Base-by-base conservation (phyloP, 2,888 invertebrate species). In the Acrocera orbiculus region DNA sequence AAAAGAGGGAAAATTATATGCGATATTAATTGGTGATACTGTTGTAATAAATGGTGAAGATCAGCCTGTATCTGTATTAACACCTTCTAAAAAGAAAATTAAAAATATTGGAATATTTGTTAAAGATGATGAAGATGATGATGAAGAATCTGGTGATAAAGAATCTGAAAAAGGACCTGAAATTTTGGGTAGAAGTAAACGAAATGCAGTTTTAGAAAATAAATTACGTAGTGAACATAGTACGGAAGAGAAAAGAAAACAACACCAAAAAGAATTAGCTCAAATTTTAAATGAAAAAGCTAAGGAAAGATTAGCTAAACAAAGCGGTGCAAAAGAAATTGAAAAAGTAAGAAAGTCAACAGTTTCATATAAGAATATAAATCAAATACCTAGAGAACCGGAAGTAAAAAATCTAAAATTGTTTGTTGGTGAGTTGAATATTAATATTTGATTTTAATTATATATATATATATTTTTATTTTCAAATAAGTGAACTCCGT, bases 61-160 rank as follows among this genome's bases (percentile, higher is more conserved):
- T n/a, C 70, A 76, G 33, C 77, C 90, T 0, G 89, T 90, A 0
- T 73, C 78, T 8, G 64, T 90, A 9, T 69, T 96, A 42, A 95
- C 96, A 4, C 77, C 77, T 36, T 83, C 85, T 1, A 95, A 93
- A 57, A 95, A 95, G 64, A 87, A 86, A 52, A 73, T 93, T 5
- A 95, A 93, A 56, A 90, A 92, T 52, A 76, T 95, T 39, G 90
- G 92, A 7, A 90, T 96, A 46, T 92, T 90, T 57, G 69, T 95
- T 16, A 92, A 90, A 58, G 87, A 85, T 46, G 83, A 82, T 29
- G 81, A 82, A 32, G 82, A 82, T 32, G 82, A 81, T 24, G 82
- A 85, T 37, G 79, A 75, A 25, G 79, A 85, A 44, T 75, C 76
- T 38, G 76, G 74, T 37, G 77, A 77, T 25, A 78, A 81, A 46